Evolutionary conservation across 1,140 invertebrate species (phyloP).

Genomic region (Belonocnema kinseyi): DNA sequence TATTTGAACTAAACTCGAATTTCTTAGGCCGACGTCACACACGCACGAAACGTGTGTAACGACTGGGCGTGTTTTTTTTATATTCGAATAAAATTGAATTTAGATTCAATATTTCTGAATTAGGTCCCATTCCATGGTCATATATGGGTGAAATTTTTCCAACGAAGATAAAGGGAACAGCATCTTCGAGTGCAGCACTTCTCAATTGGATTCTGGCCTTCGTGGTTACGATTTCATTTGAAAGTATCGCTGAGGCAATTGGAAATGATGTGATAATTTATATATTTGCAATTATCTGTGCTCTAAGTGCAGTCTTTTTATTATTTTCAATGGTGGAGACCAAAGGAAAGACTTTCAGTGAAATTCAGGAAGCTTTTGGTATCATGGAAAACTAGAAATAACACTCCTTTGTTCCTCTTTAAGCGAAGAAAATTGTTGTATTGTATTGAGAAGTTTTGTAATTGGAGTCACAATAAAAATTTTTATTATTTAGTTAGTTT

Average conservation of each 20-base stretch:
- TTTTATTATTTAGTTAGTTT: too few relatives aligned
- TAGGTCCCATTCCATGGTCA: constrained; percentile 82
- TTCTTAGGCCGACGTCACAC: too few relatives aligned
- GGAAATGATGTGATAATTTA: constrained; percentile 79
- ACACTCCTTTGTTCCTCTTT: neutral
- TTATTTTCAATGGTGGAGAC: constrained; percentile 80
- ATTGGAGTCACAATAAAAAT: too few relatives aligned
- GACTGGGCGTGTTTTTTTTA: too few relatives aligned
- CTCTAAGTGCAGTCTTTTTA: constrained; percentile 80
- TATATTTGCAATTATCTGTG: constrained; percentile 81
- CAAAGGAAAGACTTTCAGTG: constrained; percentile 80
- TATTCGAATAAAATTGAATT: too few relatives aligned
- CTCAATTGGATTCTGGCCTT: constrained; percentile 85
- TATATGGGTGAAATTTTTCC: constrained; percentile 82
- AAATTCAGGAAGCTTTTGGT: constrained; percentile 74
- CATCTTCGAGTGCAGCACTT: constrained; percentile 79
- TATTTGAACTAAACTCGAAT: too few relatives aligned
- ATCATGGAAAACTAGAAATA: constrained; percentile 29
- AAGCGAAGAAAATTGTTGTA: neutral
- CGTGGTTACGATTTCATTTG: constrained; percentile 81
- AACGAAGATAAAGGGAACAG: constrained; percentile 80
- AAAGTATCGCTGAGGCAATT: constrained; percentile 76
- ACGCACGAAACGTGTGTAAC: too few relatives aligned
- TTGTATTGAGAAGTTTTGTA: too few relatives aligned
- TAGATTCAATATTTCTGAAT: neutral